Percentiles rank a stretch among this genome's conserved stretches.
Evolutionary conservation across 2,888 invertebrate species (phyloP).

Genomic region (Clivina fossor): DNA sequence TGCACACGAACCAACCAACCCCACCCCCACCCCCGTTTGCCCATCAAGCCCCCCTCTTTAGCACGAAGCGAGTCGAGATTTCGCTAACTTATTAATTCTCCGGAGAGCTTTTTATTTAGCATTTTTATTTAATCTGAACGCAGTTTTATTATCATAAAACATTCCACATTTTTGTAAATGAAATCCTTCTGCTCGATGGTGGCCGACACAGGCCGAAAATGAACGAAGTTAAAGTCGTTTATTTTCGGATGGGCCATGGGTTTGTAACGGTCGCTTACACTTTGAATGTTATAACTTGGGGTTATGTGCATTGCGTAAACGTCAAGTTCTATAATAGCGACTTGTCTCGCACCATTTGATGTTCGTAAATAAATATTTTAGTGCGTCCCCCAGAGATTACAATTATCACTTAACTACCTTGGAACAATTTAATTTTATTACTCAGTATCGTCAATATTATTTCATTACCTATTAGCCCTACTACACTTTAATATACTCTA

Average conservation of each 20-base stretch:
- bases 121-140: slow-evolving; percentile 54
- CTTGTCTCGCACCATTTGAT: no score
- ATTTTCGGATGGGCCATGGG: background rate
- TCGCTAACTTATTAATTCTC: slow-evolving; percentile 52
- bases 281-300: background rate
- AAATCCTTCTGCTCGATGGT: slow-evolving; percentile 47
- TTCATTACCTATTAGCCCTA: no score
- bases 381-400: no score
- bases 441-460: no score
- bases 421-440: no score
- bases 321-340: no score
- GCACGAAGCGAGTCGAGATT: slow-evolving; percentile 31
- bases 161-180: slow-evolving; percentile 54
- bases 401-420: no score
- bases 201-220: slow-evolving; percentile 6
- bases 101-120: slow-evolving; percentile 52
- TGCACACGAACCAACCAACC: background rate
- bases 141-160: slow-evolving; percentile 54
- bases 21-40: slow-evolving; percentile 8
- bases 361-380: no score
- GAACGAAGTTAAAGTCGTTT: slow-evolving; percentile 4
- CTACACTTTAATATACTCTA: no score
- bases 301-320: background rate
- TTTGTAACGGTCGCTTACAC: slow-evolving; percentile 2
- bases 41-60: background rate